Evolutionary conservation across 1,140 invertebrate species (phyloP).

Genomic region (Bombus consobrinus): DNA sequence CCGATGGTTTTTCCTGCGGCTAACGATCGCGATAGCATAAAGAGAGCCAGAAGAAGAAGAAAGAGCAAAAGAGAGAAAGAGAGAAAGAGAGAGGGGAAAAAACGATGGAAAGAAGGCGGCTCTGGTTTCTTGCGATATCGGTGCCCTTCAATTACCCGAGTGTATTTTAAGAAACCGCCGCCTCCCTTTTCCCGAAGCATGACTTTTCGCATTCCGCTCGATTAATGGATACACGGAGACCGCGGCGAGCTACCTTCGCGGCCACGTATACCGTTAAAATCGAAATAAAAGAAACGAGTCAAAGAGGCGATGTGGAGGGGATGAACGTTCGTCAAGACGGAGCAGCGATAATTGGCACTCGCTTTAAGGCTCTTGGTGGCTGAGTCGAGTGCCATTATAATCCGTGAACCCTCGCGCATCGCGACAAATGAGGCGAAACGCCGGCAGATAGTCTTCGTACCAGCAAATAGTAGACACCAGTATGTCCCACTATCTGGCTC

Average conservation of each 20-base stretch:
- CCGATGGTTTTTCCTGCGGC: neutral
- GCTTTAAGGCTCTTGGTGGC: conserved; percentile 47
- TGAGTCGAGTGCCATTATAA: conserved; percentile 56
- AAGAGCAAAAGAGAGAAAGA: neutral
- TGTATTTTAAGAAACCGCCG: conserved; percentile 45
- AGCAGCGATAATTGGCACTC: conserved; percentile 65
- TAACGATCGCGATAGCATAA: conserved; percentile 21
- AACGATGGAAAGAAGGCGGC: conserved; percentile 4
- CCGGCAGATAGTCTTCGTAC: neutral
- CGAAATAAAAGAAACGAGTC: conserved; percentile 37
- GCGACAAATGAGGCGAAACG: conserved; percentile 63
- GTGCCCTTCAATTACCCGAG: conserved; percentile 53
- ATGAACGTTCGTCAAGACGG: conserved; percentile 42
- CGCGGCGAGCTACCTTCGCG: conserved; percentile 14
- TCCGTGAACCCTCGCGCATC: conserved; percentile 50
- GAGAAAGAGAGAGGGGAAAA: neutral
- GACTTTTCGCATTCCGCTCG: conserved; percentile 53
- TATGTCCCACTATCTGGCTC: neutral
- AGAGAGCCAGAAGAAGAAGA: no score
- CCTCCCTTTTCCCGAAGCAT: conserved; percentile 53
- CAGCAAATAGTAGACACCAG: neutral
- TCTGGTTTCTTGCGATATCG: conserved; percentile 51
- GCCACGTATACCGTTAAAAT: conserved; percentile 32
- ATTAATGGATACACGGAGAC: conserved; percentile 63
- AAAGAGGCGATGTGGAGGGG: neutral